phyloP scores from a whole-genome alignment of 2,888 invertebrate genomes.

The Amaurobius ferox region DNA sequence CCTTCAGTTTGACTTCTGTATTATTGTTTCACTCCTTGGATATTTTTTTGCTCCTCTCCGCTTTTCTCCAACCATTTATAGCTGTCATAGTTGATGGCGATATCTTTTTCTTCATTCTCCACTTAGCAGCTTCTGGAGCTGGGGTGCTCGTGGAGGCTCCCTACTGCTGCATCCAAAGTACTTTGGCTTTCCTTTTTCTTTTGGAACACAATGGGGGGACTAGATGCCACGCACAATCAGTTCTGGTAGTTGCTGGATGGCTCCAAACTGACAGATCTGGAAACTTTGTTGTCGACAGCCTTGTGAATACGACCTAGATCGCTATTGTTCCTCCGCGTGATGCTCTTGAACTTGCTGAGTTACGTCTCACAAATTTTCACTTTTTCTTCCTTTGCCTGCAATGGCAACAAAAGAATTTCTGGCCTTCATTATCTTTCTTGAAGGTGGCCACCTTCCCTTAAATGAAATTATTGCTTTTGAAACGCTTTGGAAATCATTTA shows the following conservation, averaged over 20 bases:
- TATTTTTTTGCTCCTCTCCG: constrained; percentile 24
- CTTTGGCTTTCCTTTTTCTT: constrained; percentile 37
- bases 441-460: neutral
- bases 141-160: constrained; percentile 20
- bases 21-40: constrained; percentile 54
- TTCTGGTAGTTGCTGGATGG: constrained; percentile 45
- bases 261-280: constrained; percentile 48
- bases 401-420: neutral
- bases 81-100: constrained; percentile 64
- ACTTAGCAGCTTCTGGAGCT: constrained; percentile 19
- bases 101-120: constrained; percentile 44
- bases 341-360: constrained; percentile 43
- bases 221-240: constrained; percentile 47
- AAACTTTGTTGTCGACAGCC: constrained; percentile 43
- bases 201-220: constrained; percentile 31
- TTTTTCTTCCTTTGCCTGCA: neutral
- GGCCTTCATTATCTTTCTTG: constrained; percentile 14
- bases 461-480: neutral
- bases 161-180: constrained; percentile 33
- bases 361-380: constrained; percentile 18
- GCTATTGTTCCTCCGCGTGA: constrained; percentile 13
- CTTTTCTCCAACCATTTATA: constrained; percentile 57
- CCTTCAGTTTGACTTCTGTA: constrained; percentile 62
- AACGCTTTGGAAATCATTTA: neutral
- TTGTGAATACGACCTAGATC: constrained; percentile 30